Evolutionary conservation across 2,797 vertebrate species (phyloP).

Genomic region (Brotula barbata): DNA sequence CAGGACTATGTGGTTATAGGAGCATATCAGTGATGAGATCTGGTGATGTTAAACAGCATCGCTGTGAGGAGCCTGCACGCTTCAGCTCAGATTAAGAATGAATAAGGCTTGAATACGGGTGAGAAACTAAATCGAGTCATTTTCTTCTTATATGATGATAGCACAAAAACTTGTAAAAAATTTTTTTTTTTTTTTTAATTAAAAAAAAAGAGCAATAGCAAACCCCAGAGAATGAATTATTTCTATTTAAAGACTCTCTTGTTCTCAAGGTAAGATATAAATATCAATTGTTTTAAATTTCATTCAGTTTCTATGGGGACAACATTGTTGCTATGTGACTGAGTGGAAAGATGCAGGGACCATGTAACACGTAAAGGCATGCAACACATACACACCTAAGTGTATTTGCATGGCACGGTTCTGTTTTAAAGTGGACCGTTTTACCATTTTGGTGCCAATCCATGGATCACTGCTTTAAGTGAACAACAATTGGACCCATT

Average conservation of each 20-base stretch:
- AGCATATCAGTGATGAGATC: neutral
- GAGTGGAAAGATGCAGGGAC: constrained; percentile 31
- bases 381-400: constrained; percentile 5
- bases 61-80: neutral
- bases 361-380: constrained; percentile 44
- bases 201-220: constrained; percentile 15
- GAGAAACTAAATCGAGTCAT: neutral
- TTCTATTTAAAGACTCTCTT: constrained; percentile 47
- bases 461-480: too few relatives aligned
- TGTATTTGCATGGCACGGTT: too few relatives aligned
- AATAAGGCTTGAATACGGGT: neutral
- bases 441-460: too few relatives aligned
- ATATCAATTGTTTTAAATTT: constrained; percentile 70
- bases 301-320: constrained; percentile 76
- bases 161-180: too few relatives aligned
- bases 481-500: too few relatives aligned
- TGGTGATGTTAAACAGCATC: neutral
- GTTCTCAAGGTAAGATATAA: constrained; percentile 43
- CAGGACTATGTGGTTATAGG: neutral
- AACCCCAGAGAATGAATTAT: constrained; percentile 9
- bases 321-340: constrained; percentile 73
- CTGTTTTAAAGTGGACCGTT: too few relatives aligned
- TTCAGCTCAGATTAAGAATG: neutral
- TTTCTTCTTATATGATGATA: neutral
- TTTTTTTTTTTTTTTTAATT: too few relatives aligned